Base-by-base conservation (phyloP, 2,113 vertebrate genomes). In the Astatotilapia flaviijosephi region DNA sequence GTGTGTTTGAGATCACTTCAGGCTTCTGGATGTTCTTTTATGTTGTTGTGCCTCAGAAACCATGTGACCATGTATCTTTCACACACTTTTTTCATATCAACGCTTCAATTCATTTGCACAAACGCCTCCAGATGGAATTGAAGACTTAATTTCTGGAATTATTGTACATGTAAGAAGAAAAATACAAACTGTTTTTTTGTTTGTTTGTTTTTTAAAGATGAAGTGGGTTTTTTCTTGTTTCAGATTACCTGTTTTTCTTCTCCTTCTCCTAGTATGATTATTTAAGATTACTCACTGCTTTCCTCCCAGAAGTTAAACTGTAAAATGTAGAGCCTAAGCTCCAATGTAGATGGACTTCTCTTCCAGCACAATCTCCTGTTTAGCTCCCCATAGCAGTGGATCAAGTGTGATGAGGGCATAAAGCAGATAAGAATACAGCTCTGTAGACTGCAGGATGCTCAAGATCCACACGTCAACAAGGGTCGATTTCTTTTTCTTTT, bases 1-100 rank as follows among this genome's bases (percentile, higher is more conserved):
- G 21, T 83, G 85, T 87, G 80, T 86, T 88, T 88, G 92, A 93
- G 93, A 94, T 95, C 93, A 92, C 92, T 90, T 92, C 92, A 91
- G 86, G 85, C 91, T 92, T 92, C 31, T 83, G 75, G 84, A 83
- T 84, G 83, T 80, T 84, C 70, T 55, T 88, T 86, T 86, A 49
- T 87, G 87, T 92, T 88, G 37, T 53, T 70, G 91, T 95, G 93
- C 89, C 92, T 95, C 93, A 88, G 81, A 91, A 90, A 90, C 77
- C 82, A 90, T 33, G 58, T 83, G 77, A 85, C 85, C 58, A 55
- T 55, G n/a, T 88, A 47, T 91, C 51, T 87, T 86, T 49, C 86
- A 58, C 81, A 54, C 82, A 84, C 83, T 80, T 75, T 86, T 85
- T 82, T 86, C 87, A 93, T 91, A 93, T 94, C 86, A 75, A 9